These are phyloP conservation scores for Microtus oregoni DNA, from an alignment of 2,113 vertebrate species.

Conservation along the genomic window DNA sequence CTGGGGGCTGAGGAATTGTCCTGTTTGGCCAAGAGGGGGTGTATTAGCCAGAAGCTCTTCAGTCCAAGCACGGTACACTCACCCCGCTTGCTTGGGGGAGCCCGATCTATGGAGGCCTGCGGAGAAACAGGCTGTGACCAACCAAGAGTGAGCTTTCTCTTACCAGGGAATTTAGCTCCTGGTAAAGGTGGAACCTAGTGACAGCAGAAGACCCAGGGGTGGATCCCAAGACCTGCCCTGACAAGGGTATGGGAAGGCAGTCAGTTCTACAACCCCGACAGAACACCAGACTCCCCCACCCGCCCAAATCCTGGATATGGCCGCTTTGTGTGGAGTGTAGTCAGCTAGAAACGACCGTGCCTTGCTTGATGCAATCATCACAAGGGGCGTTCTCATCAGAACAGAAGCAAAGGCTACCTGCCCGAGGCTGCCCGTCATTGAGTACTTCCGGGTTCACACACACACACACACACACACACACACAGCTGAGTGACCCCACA, in stretches of 20 bases:
- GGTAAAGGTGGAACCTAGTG: background rate
- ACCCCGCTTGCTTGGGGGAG: accelerated
- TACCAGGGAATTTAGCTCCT: background rate
- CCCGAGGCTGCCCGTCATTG: background rate
- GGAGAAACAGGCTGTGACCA: background rate
- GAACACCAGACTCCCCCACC: too few relatives aligned
- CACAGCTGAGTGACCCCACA: background rate
- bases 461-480: too few relatives aligned
- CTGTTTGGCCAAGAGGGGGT: conserved; percentile 27
- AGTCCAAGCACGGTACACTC: accelerated
- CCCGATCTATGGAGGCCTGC: accelerated
- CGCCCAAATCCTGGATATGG: background rate
- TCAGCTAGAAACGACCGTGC: background rate
- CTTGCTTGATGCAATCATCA: background rate
- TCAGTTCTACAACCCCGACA: background rate
- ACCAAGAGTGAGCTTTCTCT: background rate
- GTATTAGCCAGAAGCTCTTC: background rate
- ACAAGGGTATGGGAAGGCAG: background rate
- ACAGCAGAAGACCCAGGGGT: background rate
- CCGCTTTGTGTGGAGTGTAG: background rate
- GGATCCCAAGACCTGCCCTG: background rate
- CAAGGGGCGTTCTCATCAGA: background rate
- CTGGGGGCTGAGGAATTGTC: background rate
- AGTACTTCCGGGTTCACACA: background rate
- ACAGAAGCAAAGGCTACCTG: too few relatives aligned